phyloP scores from a whole-genome alignment of 23 tunicate genomes.

The Ciona savignyi region DNA sequence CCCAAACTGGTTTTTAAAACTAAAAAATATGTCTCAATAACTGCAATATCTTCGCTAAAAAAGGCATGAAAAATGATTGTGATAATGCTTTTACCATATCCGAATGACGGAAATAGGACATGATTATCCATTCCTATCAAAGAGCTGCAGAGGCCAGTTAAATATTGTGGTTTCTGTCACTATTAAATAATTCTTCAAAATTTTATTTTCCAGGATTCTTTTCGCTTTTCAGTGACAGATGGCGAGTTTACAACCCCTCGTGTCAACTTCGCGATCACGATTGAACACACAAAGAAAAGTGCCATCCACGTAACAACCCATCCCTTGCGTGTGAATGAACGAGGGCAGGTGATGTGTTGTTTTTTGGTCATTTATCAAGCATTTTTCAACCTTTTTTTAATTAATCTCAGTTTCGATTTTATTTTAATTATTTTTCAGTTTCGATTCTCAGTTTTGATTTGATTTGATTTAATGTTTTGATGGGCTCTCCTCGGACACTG shows the following conservation, averaged over 20 bases:
- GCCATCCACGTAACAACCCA: constrained; percentile 46
- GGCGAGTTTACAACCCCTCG: constrained; percentile 56
- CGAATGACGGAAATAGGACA: too few species aligned
- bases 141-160: too few species aligned
- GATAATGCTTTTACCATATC: not conserved
- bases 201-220: constrained; percentile 55
- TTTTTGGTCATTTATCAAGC: too few species aligned
- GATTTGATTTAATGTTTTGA: too few species aligned
- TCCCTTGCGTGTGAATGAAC: constrained; percentile 54
- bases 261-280: constrained; percentile 43
- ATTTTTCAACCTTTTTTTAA: too few species aligned
- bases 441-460: not conserved
- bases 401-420: not conserved
- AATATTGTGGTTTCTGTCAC: not conserved
- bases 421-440: not conserved
- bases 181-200: not conserved
- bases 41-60: too few species aligned
- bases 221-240: constrained; percentile 75
- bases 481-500: too few species aligned
- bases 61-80: too few species aligned
- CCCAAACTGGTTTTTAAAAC: too few species aligned
- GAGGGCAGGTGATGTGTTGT: constrained; percentile 51
- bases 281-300: constrained; percentile 52
- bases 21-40: too few species aligned
- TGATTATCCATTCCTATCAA: too few species aligned